These are phyloP conservation scores for Manis pentadactyla DNA, from an alignment of 2,797 vertebrate genomes.

Conservation along the genomic window DNA sequence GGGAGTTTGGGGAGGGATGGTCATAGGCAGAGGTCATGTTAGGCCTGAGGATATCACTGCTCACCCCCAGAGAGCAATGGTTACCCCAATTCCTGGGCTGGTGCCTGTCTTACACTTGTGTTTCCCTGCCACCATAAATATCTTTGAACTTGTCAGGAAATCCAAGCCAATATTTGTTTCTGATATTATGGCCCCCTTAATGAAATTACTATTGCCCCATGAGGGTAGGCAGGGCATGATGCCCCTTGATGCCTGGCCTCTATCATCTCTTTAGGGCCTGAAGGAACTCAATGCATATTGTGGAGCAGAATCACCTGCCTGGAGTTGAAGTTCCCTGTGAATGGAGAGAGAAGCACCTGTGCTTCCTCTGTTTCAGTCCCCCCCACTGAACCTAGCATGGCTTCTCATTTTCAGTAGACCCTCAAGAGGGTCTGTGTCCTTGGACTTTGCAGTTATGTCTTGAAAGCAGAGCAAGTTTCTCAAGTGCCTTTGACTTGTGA, in stretches of 20 bases:
- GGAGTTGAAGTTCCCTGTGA: not conserved
- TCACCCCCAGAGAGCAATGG: not conserved
- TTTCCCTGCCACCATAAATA: not conserved
- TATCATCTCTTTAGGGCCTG: not conserved
- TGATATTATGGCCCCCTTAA: not conserved
- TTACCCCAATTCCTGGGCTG: accelerated
- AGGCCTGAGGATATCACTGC: too few species aligned
- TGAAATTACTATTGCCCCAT: not conserved
- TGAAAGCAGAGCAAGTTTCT: not conserved
- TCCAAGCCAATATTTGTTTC: not conserved
- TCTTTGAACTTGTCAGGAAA: not conserved
- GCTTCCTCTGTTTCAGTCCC: not conserved
- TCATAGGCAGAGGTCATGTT: not conserved
- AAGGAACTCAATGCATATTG: accelerated
- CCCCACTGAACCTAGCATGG: not conserved
- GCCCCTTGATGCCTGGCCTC: not conserved
- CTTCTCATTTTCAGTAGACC: not conserved
- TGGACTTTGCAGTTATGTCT: not conserved
- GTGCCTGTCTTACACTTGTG: too few species aligned
- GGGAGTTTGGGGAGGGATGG: too few species aligned
- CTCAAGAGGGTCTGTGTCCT: too few species aligned
- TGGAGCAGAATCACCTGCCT: not conserved
- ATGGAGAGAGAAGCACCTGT: not conserved
- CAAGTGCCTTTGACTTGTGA: not conserved
- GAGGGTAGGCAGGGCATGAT: accelerated